phyloP scores from a whole-genome alignment of 2,113 vertebrate genomes.

The Corvus cornix region DNA sequence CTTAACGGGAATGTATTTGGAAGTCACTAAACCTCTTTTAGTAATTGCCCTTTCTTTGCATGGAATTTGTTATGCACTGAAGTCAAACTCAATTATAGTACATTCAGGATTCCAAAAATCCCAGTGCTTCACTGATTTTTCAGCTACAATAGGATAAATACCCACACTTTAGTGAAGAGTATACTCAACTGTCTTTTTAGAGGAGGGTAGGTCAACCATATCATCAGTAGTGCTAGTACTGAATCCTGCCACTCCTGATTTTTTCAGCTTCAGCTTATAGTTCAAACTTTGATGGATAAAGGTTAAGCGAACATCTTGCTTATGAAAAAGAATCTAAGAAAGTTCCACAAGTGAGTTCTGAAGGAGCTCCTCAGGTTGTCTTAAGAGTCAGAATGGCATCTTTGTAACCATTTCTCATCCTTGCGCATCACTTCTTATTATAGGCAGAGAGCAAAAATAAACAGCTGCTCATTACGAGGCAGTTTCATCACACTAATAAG shows the following conservation, averaged over 20 bases:
- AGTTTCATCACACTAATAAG: neutral
- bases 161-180: neutral
- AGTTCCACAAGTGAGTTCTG: neutral
- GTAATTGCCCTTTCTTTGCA: neutral
- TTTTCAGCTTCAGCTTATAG: neutral
- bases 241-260: neutral
- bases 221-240: neutral
- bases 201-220: neutral
- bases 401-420: neutral
- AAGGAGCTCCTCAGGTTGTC: neutral
- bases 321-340: neutral
- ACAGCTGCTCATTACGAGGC: neutral
- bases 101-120: neutral
- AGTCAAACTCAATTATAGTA: neutral
- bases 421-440: neutral
- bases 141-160: neutral
- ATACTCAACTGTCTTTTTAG: neutral
- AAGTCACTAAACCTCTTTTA: neutral
- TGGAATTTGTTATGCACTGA: neutral
- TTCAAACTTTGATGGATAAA: neutral
- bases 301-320: neutral
- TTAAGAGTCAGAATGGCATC: neutral
- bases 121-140: neutral
- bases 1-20: neutral
- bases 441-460: neutral